Conservation (phyloP, 2,797 vertebrate genomes). For the Euphonia xanthogaster region DNA sequence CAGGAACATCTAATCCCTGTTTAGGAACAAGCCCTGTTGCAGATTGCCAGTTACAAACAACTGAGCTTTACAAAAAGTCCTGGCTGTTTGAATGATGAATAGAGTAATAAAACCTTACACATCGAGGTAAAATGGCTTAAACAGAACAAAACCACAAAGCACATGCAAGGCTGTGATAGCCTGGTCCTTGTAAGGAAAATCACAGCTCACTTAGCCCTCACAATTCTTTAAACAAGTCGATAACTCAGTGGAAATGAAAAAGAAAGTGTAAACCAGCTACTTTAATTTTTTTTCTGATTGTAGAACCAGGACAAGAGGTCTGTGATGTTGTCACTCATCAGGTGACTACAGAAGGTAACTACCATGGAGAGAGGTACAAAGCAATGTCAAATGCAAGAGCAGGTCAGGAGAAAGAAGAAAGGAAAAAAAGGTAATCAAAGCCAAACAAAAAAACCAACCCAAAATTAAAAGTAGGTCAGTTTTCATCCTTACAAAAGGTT, state of each 20-base stretch:
- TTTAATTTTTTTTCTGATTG: not conserved
- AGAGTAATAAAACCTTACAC: constrained; percentile 18
- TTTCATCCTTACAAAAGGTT: not conserved
- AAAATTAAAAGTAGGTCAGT: not conserved
- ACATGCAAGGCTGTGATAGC: not conserved
- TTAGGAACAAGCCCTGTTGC: not conserved
- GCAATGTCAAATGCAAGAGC: not conserved
- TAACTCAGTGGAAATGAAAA: not conserved
- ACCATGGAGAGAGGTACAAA: not conserved
- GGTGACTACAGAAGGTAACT: not conserved
- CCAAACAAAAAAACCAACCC: rapidly evolving
- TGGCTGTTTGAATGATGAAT: constrained; percentile 17
- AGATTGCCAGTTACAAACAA: not conserved
- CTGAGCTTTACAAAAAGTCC: not conserved
- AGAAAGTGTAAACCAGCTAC: not conserved
- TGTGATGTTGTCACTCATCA: not conserved
- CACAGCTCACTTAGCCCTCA: not conserved
- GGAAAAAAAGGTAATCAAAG: not conserved
- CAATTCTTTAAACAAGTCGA: not conserved
- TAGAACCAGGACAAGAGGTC: too few species aligned
- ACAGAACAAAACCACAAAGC: not conserved
- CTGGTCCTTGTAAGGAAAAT: not conserved
- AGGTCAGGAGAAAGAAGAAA: not conserved
- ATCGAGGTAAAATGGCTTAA: not conserved
- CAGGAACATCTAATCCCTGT: not conserved